phyloP scores from a whole-genome alignment of 2,888 invertebrate species.

The Catocala sponsa region DNA sequence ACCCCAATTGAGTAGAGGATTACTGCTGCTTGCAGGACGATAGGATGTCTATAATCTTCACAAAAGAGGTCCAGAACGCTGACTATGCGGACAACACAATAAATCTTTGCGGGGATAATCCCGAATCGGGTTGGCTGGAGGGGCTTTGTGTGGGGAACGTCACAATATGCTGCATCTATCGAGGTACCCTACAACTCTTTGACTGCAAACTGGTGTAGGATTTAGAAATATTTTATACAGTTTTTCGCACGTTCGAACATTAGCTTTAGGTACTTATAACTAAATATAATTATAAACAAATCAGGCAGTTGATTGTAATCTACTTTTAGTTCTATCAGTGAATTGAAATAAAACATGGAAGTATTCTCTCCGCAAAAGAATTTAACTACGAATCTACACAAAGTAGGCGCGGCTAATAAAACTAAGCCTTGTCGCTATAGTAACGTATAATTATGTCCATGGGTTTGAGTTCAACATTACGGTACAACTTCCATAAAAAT shows the following conservation, averaged over 20 bases:
- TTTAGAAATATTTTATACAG: not conserved
- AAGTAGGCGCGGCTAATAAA: too few species aligned
- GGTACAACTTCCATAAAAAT: too few species aligned
- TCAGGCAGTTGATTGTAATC: too few species aligned
- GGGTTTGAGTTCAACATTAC: too few species aligned
- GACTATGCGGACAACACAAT: slow-evolving; percentile 63
- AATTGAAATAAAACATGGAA: too few species aligned
- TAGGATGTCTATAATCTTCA: slow-evolving; percentile 59
- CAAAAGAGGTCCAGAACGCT: slow-evolving; percentile 55
- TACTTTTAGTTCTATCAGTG: too few species aligned
- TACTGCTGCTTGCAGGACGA: slow-evolving; percentile 43
- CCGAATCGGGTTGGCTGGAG: slow-evolving; percentile 55
- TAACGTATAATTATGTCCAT: too few species aligned
- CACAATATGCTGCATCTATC: slow-evolving; percentile 52
- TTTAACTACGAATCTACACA: too few species aligned
- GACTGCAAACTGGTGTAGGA: slow-evolving; percentile 35
- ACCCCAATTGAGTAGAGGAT: slow-evolving; percentile 45
- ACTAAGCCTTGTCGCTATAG: too few species aligned
- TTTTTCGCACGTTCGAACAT: not conserved
- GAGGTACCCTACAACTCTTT: slow-evolving; percentile 36
- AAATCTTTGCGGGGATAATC: slow-evolving; percentile 68
- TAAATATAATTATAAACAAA: too few species aligned
- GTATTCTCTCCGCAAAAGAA: too few species aligned
- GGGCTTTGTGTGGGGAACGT: slow-evolving; percentile 50
- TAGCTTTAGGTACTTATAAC: too few species aligned